Base-by-base conservation (phyloP, 2,888 invertebrate species). In the Drosophila eohydei region DNA sequence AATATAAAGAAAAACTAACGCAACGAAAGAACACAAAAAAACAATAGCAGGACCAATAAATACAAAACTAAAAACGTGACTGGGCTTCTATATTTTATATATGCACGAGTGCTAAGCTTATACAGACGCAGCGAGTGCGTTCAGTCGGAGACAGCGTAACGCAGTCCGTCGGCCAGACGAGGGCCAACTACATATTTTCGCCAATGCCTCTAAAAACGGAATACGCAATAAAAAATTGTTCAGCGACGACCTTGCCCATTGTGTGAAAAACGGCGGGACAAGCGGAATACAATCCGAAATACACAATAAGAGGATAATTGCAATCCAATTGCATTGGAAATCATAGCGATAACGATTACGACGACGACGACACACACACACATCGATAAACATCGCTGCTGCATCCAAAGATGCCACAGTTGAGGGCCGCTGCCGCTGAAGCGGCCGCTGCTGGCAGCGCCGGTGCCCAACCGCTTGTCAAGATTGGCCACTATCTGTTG, bases 401-500 rank as follows among this genome's bases (percentile, higher is more conserved):
- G 38, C 52, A 58, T 52, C 58, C 40, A 5, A 38, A 46, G 21
- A 92, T 92, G 92, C 92, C 92, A 59, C 91, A 91, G 69, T 71
- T 87, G 56, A 89, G 92, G 61, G 86, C 90, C 30, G 83, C 85
- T 54, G 85, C 88, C 34, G 88, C 90, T 51, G 91, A 89, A 46
- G 84, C 88, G 57, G 90, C 83, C 28, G 91, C 85, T 51, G 83
- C 81, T 12, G 74, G 83, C 32, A 78, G 69, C n/a, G 74, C 70
- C 12, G 78, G 72, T 21, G 91, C 90, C 94, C 96, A 96, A 92
- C 97, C 97, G 63, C 95, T 97, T 78, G 97, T 98, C 40, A 98
- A 98, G 94, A 99, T 93, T 91, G 99, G 99, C 0, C 99, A 99
- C 93, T 99, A 99, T 93, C 96, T 98, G 60, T 94, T 99, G 56